Base-by-base conservation (phyloP, 2,888 invertebrate genomes). In the Ceratothoa steindachneri region DNA sequence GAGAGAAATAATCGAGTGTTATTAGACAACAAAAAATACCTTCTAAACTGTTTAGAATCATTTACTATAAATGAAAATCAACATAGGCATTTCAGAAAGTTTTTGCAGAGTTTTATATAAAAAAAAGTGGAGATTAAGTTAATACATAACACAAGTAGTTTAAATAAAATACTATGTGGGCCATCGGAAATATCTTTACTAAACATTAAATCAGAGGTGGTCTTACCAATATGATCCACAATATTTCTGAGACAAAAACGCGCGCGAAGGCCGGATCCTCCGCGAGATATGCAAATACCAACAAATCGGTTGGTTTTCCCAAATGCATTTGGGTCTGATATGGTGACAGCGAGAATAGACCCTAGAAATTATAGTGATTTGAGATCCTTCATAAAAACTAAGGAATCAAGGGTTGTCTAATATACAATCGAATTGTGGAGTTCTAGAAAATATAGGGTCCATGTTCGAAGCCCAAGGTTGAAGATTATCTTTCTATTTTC, bases 211-310 rank as follows among this genome's bases (percentile, higher is more conserved):
- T n/a, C n/a, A n/a, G n/a, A n/a, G n/a, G n/a, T n/a, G n/a, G n/a
- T n/a, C n/a, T 85, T 90, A 67, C 91, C 94, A 84, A 95, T 91
- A 82, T 92, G 90, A 83, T 99, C 96, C 65, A 99, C 89, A 41
- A 95, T 90, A 87, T 99, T 99, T 82, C 99, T 88, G 22, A 99
- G 86, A 24, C 90, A 91, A 83, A 98, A 97, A 72, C 88, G 88
- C 3, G 96, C 91, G 78, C 92, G 87, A 9, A 99, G 86, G 0
- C 97, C 98, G 83, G 89, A 88, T 1, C 92, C 91, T 81, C 88
- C 88, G 70, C 95, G 87, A 81, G 92, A 88, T 81, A 97, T 97
- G 83, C 99, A 99, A 82, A 99, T 95, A 1, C 99, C 97, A 52
- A 96, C 90, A 87, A 97, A 95, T 83, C 90, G 88, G 82, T 90